A percentile compares a stretch with the other conserved stretches of the same genome.
These are phyloP conservation scores for Penaeus japonicus DNA, from an alignment of 1,140 invertebrate species.

Conservation along the genomic window DNA sequence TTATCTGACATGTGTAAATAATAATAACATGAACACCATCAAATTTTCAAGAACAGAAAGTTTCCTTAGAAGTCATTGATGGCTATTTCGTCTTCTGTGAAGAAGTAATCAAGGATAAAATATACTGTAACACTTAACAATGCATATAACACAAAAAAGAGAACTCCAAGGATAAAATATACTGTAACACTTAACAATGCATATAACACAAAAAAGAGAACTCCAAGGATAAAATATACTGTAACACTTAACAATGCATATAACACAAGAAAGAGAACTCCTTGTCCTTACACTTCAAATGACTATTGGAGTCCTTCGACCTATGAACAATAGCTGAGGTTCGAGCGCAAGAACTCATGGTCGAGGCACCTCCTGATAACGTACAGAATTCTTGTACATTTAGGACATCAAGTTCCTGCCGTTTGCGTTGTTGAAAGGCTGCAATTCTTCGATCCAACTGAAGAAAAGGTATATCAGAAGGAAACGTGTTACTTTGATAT, in stretches of 20 bases:
- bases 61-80: too few species aligned
- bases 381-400: conserved; percentile 47
- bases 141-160: not conserved
- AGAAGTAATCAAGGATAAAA: too few species aligned
- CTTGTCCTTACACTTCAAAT: conserved; percentile 35
- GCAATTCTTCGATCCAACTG: conserved; percentile 37
- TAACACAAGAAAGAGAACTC: not conserved
- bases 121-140: not conserved
- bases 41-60: too few species aligned
- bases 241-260: not conserved
- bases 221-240: too few species aligned
- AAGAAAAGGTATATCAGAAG: not conserved
- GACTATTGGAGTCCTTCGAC: conserved; percentile 39
- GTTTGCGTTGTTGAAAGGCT: conserved; percentile 40
- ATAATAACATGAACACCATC: too few species aligned
- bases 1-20: too few species aligned
- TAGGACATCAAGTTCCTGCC: conserved; percentile 41
- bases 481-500: too few species aligned
- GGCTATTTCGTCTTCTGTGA: too few species aligned
- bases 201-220: not conserved
- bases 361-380: not conserved
- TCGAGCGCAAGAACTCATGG: conserved; percentile 33
- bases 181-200: not conserved
- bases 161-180: too few species aligned
- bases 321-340: conserved; percentile 45